Percentiles rank a stretch among this genome's conserved stretches.
These are phyloP conservation scores for Protonibea diacanthus DNA, from an alignment of 2,797 vertebrate genomes.

Conservation along the genomic window DNA sequence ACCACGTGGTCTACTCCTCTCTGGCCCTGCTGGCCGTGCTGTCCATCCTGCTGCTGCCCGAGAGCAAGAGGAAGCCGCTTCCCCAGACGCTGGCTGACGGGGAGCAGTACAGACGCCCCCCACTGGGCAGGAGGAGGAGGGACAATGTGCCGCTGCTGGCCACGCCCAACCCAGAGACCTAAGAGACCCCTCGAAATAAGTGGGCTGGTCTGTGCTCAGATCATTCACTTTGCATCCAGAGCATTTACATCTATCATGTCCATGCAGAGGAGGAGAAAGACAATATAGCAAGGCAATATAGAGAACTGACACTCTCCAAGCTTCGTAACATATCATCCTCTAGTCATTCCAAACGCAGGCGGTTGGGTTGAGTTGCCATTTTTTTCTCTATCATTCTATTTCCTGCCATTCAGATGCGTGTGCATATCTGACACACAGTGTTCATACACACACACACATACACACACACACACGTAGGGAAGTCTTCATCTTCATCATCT, in stretches of 20 bases:
- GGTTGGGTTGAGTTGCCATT: conserved; percentile 45
- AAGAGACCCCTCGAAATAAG: conserved; percentile 36
- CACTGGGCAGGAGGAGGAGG: conserved; percentile 87
- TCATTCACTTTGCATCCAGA: conserved; percentile 27
- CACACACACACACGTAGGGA: background rate
- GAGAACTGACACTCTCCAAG: conserved; percentile 27
- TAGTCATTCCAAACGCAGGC: conserved; percentile 66
- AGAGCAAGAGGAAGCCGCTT: conserved; percentile 93
- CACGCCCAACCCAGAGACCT: conserved; percentile 92
- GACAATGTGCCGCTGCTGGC: conserved; percentile 92
- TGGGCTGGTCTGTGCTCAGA: background rate
- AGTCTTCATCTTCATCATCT: conserved; percentile 18
- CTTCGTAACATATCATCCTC: conserved; percentile 65
- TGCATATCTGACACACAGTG: background rate
- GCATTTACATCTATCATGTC: conserved; percentile 30
- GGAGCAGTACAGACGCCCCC: conserved; percentile 90
- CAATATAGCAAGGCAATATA: conserved; percentile 24
- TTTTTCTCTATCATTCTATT: conserved; percentile 32
- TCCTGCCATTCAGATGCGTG: conserved; percentile 41
- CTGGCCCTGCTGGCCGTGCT: conserved; percentile 91
- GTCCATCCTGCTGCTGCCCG: conserved; percentile 92
- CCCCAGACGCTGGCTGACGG: conserved; percentile 91
- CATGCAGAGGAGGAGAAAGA: conserved; percentile 32
- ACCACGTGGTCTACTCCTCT: conserved; percentile 91
- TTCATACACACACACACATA: background rate